Conservation (phyloP, 2,888 invertebrate genomes). For the Agrochola lota region DNA sequence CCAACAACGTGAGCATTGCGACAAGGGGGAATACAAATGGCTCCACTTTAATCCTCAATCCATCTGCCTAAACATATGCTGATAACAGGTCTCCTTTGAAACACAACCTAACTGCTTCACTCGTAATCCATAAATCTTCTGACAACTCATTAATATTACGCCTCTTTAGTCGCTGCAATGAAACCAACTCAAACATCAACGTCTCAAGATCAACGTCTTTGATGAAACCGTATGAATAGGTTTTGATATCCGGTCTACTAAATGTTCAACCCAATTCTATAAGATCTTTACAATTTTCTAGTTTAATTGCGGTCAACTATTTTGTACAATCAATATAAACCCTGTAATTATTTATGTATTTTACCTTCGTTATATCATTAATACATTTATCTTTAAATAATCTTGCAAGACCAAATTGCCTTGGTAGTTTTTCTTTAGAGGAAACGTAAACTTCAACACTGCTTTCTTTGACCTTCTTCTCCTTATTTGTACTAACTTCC, state of each 20-base stretch:
- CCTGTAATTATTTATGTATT: conserved; percentile 14
- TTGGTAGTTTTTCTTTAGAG: neutral
- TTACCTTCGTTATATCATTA: conserved; percentile 10
- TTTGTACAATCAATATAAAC: conserved; percentile 17
- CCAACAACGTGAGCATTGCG: no score
- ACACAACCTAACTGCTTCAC: no score
- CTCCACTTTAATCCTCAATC: no score
- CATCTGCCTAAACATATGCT: no score
- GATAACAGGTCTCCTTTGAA: no score
- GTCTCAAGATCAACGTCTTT: conserved; percentile 25
- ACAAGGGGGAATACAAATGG: no score
- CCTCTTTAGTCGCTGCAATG: no score
- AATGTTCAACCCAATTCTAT: neutral
- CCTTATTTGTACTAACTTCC: conserved; percentile 9
- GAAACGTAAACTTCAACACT: neutral
- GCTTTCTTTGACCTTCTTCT: conserved; percentile 9
- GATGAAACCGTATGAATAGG: conserved; percentile 12
- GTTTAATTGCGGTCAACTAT: neutral
- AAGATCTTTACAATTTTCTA: conserved; percentile 6
- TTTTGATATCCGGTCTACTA: neutral
- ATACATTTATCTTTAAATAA: conserved; percentile 18
- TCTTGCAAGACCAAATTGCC: neutral
- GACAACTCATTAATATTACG: no score
- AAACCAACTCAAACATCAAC: neutral
- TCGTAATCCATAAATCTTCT: no score